phyloP scores from a whole-genome alignment of 1,140 invertebrate genomes.

The Drosophila punjabiensis region DNA sequence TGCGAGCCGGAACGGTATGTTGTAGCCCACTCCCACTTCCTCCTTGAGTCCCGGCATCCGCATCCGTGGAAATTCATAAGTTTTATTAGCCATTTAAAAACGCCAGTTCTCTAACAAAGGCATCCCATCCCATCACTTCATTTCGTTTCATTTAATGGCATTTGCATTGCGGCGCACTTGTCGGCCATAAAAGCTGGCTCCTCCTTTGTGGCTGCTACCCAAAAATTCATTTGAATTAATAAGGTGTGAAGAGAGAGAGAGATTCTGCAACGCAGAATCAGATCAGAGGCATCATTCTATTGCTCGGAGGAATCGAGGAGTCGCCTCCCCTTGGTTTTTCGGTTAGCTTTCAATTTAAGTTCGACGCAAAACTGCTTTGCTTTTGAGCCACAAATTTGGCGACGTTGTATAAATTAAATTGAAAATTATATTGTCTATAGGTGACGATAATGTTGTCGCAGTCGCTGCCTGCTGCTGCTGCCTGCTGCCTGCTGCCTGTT shows the following conservation, averaged over 20 bases:
- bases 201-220: not conserved
- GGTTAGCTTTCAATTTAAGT: not conserved
- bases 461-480: slow-evolving; percentile 11
- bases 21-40: slow-evolving; percentile 10
- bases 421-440: slow-evolving; percentile 82
- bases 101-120: slow-evolving; percentile 31
- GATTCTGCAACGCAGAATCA: slow-evolving; percentile 35
- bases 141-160: no score
- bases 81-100: slow-evolving; percentile 46
- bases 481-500: slow-evolving; percentile 30
- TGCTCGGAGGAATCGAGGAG: no score
- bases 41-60: not conserved
- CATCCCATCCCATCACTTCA: not conserved
- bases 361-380: slow-evolving; percentile 2
- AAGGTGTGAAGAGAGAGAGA: slow-evolving; percentile 30
- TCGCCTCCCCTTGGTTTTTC: not conserved
- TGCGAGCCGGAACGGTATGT: slow-evolving; percentile 73
- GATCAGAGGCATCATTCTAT: not conserved
- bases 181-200: slow-evolving; percentile 12
- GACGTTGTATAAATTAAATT: slow-evolving; percentile 75
- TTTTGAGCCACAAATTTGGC: slow-evolving; percentile 48
- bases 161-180: slow-evolving; percentile 31
- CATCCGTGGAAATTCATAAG: slow-evolving; percentile 34
- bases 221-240: slow-evolving; percentile 48
- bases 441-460: slow-evolving; percentile 80